Conservation (phyloP, 2,888 invertebrate species). For the Morinoia aosen region DNA sequence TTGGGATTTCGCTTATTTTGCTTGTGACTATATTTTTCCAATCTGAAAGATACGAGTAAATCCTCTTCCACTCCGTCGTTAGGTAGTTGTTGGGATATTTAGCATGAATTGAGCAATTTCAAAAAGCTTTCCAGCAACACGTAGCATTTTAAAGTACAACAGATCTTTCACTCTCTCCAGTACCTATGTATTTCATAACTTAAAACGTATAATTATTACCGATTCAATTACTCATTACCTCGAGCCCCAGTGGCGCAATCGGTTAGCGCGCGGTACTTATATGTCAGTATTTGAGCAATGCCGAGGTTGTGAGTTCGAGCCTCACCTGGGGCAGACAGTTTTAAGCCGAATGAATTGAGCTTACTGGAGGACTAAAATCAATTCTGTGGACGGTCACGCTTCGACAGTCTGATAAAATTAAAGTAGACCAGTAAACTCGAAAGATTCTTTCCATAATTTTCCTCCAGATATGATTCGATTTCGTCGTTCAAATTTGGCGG, state of each 20-base stretch:
- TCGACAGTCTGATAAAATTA: too few species aligned
- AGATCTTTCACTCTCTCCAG: too few species aligned
- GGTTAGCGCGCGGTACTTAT: constrained; percentile 56
- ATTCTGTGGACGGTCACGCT: too few species aligned
- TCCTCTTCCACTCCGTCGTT: neutral
- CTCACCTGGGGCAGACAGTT: constrained; percentile 51
- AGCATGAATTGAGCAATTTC: neutral
- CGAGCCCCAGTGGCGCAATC: constrained; percentile 54
- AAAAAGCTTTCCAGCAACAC: neutral
- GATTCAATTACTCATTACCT: neutral
- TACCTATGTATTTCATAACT: neutral
- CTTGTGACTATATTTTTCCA: neutral
- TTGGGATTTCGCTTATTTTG: neutral
- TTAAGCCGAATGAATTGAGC: neutral
- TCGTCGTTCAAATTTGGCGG: too few species aligned
- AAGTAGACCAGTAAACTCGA: too few species aligned
- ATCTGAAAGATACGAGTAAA: neutral
- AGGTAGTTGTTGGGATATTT: neutral
- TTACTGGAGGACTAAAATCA: too few species aligned
- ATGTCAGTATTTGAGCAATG: constrained; percentile 44
- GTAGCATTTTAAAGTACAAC: too few species aligned
- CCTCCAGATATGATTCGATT: too few species aligned
- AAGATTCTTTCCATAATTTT: too few species aligned
- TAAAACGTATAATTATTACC: neutral
- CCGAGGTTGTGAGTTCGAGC: constrained; percentile 56